Evolutionary conservation across 2,797 vertebrate genomes (phyloP), one percentile per base, ranked within the genome.

Genomic region (Leptoclinus maculatus): DNA sequence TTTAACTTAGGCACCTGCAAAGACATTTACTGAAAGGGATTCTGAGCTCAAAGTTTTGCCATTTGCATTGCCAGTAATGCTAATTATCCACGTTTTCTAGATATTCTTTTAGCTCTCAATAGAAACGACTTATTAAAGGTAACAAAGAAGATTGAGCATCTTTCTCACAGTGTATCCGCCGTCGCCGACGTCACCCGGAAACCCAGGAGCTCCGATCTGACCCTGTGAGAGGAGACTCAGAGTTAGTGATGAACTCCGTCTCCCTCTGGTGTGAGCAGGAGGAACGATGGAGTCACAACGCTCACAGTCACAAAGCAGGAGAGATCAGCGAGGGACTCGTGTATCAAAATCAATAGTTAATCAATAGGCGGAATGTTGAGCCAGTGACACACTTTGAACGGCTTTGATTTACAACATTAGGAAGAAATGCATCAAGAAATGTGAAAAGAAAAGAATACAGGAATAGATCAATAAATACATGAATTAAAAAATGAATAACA

Each of bases 141-240:
- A 45, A 45, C 16, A 45, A 45, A 45, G 16, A 19, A 2, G 43
- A 7, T 3, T 9, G 36, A 29, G 23, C 49, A 65, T 23, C 5
- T 64, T 1, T 73, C 82, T 93, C 89, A 95, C 95, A 8, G 56
- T 82, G 82, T 93, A 95, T 69, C 95, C 96, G 80, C 77, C 83
- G 27, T 96, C 92, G 6, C 95, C 95, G 7, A 64, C 38, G 51
- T 96, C 94, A 19, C 94, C 95, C 3, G 81, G 71, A 80, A 94
- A 95, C 64, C 95, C 92, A 0, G 94, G 89, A 2, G 92, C 93
- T 86, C 94, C 95, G 4, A 14, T 88, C 82, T 94, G 94, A 78
- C 95, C 95, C 96, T 96, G 86, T 17, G 27, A 21, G 47, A 58
- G 23, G 27, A n/a, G 32, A 53, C 29, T 9, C 3, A 9, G 27